Base-by-base conservation (phyloP, 2,888 invertebrate genomes). In the Strigamia crassipes region DNA sequence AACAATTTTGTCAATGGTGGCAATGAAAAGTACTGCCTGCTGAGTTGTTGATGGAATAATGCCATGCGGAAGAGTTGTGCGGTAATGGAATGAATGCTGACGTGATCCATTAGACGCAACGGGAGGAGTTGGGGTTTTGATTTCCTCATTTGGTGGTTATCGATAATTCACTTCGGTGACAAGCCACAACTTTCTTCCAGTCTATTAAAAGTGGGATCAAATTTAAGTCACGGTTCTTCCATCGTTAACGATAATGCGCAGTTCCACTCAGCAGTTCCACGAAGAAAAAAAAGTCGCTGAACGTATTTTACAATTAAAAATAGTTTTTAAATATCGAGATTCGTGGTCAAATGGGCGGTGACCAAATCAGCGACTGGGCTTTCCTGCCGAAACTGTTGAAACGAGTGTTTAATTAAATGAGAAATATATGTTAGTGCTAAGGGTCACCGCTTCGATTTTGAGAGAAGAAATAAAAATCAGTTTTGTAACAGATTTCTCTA, bases 21-120 rank as follows among this genome's bases (percentile, higher is more conserved):
- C 56, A 56, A 56, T 56, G 56, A 56, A 56, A 56, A 56, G 56
- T 56, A 56, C 56, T 56, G 56, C 56, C 56, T 56, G 56, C 56
- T 56, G 56, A 56, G 56, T 56, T 56, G 56, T 56, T 56, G 56
- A 56, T 56, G 56, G 56, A 56, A 56, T 56, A 56, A 56, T 56
- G 56, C 18, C 56, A 56, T 56, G 56, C 56, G 56, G 56, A 56
- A 56, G 56, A 56, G 56, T 56, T 56, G 56, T 56, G 56, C 56
- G 56, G 56, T 56, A 56, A 56, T 56, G 56, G 56, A 56, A 56
- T 56, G 56, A 56, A 56, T 56, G 56, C 56, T 56, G 56, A 56
- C 56, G 56, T 56, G 56, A 56, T 56, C 56, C 56, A 56, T 56
- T 56, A 56, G 56, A 56, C 56, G 56, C 56, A 56, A 56, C 56